A percentile compares a stretch with the other conserved stretches of the same genome.
These are phyloP conservation scores for Drosophila differens DNA, from an alignment of 2,888 invertebrate species.

Conservation along the genomic window DNA sequence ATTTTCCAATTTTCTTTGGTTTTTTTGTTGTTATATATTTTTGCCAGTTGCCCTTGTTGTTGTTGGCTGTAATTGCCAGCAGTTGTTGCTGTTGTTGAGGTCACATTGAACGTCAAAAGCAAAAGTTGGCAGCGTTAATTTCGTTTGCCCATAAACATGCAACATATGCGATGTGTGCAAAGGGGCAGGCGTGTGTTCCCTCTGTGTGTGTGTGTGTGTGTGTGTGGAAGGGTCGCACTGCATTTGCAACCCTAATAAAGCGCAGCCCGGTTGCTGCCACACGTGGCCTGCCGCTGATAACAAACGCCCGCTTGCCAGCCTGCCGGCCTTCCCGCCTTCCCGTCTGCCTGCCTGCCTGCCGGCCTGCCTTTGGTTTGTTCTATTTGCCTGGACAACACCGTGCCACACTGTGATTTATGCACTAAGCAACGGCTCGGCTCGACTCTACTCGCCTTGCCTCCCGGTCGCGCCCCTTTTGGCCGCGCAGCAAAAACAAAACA, in stretches of 20 bases:
- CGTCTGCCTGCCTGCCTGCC: slow-evolving; percentile 6
- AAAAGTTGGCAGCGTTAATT: slow-evolving; percentile 74
- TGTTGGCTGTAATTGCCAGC: slow-evolving; percentile 59
- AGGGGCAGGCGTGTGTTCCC: slow-evolving; percentile 4
- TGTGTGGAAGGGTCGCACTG: slow-evolving; percentile 45
- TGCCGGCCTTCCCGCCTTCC: slow-evolving; percentile 4
- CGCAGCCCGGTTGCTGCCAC: slow-evolving; percentile 49
- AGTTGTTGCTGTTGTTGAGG: slow-evolving; percentile 67
- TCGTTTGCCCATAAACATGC: slow-evolving; percentile 78
- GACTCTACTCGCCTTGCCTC: slow-evolving; percentile 13
- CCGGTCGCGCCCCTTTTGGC: slow-evolving; percentile 18
- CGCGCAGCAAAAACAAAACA: slow-evolving; percentile 15
- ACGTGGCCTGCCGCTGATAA: slow-evolving; percentile 71
- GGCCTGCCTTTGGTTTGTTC: slow-evolving; percentile 17
- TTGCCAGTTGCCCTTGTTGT: slow-evolving; percentile 18
- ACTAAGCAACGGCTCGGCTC: slow-evolving; percentile 61
- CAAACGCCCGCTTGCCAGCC: slow-evolving; percentile 25
- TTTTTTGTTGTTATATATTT: slow-evolving; percentile 34
- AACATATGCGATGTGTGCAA: slow-evolving; percentile 64
- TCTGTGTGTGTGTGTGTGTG: not conserved
- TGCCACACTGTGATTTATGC: slow-evolving; percentile 69
- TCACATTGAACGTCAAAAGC: slow-evolving; percentile 76
- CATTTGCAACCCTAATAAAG: slow-evolving; percentile 77
- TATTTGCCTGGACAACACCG: slow-evolving; percentile 33
- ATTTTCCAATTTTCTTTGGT: slow-evolving; percentile 67